phyloP scores from a whole-genome alignment of 2,113 vertebrate genomes.

The Solea solea region DNA sequence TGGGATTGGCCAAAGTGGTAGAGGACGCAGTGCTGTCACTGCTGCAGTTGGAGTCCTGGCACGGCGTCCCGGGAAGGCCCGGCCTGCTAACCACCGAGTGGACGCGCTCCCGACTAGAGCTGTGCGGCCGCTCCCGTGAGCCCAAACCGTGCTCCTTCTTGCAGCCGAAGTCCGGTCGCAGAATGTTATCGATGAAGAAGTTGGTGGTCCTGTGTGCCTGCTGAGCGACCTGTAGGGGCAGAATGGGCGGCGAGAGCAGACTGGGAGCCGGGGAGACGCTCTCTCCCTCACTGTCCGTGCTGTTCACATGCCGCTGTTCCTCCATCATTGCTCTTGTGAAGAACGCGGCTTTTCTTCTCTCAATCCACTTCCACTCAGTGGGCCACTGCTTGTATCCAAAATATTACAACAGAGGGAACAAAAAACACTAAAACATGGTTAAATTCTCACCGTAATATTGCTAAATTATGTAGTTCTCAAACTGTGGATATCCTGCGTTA shows the following conservation, averaged over 20 bases:
- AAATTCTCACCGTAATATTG: conserved; percentile 20
- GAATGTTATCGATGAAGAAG: conserved; percentile 97
- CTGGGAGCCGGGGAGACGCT: conserved; percentile 88
- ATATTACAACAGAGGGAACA: neutral
- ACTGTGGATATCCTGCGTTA: conserved; percentile 59
- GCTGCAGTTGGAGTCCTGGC: conserved; percentile 83
- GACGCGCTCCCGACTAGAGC: conserved; percentile 80
- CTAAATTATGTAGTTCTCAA: conserved; percentile 36
- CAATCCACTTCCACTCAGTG: conserved; percentile 61
- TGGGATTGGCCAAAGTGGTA: conserved; percentile 52
- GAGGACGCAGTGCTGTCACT: conserved; percentile 82
- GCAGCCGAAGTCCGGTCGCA: conserved; percentile 95
- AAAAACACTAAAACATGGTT: conserved; percentile 46
- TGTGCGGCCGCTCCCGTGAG: conserved; percentile 77
- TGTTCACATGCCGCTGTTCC: conserved; percentile 70
- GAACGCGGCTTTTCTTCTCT: conserved; percentile 58
- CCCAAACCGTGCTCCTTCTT: conserved; percentile 80
- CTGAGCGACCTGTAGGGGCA: conserved; percentile 85
- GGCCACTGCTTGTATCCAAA: conserved; percentile 53
- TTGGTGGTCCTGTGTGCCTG: conserved; percentile 91
- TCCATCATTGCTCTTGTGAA: conserved; percentile 77
- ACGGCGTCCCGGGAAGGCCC: conserved; percentile 76
- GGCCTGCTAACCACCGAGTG: conserved; percentile 76
- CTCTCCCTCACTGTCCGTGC: conserved; percentile 84
- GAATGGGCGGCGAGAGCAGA: conserved; percentile 78